These are phyloP conservation scores for Triops cancriformis DNA, from an alignment of 1,140 invertebrate genomes.

Conservation along the genomic window DNA sequence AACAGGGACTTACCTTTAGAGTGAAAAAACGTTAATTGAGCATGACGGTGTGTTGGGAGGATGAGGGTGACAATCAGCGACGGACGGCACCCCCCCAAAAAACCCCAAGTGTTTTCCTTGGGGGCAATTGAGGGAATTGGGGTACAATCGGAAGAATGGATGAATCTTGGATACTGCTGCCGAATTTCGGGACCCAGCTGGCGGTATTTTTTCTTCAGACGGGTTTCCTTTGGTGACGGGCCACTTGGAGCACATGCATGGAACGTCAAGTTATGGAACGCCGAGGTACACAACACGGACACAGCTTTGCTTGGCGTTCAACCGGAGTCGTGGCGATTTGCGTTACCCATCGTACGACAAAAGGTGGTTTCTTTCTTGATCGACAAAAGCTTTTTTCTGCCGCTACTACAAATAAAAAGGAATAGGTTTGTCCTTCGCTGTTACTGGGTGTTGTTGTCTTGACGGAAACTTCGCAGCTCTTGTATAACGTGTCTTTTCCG, in stretches of 20 bases:
- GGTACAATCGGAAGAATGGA: too few relatives aligned
- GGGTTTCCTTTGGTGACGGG: not conserved
- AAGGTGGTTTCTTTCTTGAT: not conserved
- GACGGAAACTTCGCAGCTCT: not conserved
- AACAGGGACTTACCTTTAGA: not conserved
- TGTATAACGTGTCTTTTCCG: not conserved
- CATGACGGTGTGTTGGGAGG: not conserved
- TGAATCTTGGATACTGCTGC: too few relatives aligned
- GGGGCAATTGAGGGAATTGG: too few relatives aligned
- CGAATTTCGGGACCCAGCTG: not conserved
- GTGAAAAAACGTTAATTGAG: not conserved
- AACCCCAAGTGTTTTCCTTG: too few relatives aligned
- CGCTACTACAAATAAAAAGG: not conserved
- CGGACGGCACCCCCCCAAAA: too few relatives aligned
- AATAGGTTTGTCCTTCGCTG: not conserved
- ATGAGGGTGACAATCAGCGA: not conserved
- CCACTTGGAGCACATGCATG: not conserved
- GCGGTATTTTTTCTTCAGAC: not conserved
- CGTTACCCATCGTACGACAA: too few relatives aligned
- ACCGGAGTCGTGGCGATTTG: not conserved
- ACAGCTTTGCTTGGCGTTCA: not conserved
- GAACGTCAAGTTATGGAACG: not conserved
- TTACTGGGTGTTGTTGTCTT: not conserved
- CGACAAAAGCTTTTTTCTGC: too few relatives aligned
- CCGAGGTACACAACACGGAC: not conserved